Evolutionary conservation across 2,888 invertebrate species (phyloP).

Genomic region (Cosmia trapezina): DNA sequence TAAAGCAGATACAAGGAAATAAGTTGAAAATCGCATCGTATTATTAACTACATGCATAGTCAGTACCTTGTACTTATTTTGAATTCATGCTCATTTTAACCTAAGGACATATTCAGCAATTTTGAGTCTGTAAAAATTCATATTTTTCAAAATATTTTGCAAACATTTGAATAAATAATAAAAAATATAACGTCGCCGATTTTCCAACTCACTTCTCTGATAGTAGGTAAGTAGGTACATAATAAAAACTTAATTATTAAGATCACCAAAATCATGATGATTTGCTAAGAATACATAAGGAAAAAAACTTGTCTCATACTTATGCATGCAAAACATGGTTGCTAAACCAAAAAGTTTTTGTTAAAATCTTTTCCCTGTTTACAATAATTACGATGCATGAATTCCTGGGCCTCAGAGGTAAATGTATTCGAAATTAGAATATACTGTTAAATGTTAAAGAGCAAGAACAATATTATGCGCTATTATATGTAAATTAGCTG

Average conservation of each 20-base stretch:
- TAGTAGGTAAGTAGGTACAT: too few species aligned
- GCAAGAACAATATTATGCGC: slow-evolving; percentile 46
- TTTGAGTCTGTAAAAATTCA: not conserved
- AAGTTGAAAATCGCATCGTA: not conserved
- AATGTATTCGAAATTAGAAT: slow-evolving; percentile 33
- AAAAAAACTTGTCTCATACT: not conserved
- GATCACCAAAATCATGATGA: too few species aligned
- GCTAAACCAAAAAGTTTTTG: not conserved
- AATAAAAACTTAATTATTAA: not conserved
- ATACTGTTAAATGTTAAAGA: slow-evolving; percentile 50
- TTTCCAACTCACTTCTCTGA: too few species aligned
- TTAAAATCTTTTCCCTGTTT: slow-evolving; percentile 23
- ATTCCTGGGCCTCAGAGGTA: slow-evolving; percentile 16
- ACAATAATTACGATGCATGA: slow-evolving; percentile 34
- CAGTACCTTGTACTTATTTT: slow-evolving; percentile 2
- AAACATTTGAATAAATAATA: not conserved
- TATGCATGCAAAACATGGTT: not conserved
- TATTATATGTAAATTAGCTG: slow-evolving; percentile 63
- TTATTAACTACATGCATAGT: not conserved
- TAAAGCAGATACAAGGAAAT: not conserved
- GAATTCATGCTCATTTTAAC: slow-evolving; percentile 9
- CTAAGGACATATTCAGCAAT: not conserved
- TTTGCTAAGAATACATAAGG: not conserved
- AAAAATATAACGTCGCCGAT: not conserved
- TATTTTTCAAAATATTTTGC: not conserved